A percentile compares a stretch with the other conserved stretches of the same genome.
Conservation (phyloP, 2,113 vertebrate genomes). For the Hydrolagus affinis region DNA sequence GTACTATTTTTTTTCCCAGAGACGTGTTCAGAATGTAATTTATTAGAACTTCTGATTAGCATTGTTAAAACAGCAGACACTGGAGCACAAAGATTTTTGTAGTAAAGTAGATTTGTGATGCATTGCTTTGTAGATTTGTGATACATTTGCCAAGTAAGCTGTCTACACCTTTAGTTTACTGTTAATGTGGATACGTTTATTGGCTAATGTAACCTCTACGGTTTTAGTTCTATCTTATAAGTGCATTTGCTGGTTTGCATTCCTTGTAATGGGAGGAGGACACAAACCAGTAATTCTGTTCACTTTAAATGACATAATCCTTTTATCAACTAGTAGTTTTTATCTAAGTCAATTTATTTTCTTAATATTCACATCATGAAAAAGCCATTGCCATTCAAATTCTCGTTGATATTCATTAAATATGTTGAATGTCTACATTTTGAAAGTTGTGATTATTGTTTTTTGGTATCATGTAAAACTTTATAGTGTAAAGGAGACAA, state of each 20-base stretch:
- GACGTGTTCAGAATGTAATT: background rate
- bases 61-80: background rate
- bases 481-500: constrained; percentile 26
- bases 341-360: constrained; percentile 29
- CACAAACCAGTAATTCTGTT: background rate
- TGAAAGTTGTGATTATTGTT: constrained; percentile 28
- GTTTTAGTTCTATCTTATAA: constrained; percentile 18
- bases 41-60: background rate
- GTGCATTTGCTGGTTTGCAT: constrained; percentile 23
- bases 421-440: constrained; percentile 19
- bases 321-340: constrained; percentile 25
- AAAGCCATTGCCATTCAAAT: constrained; percentile 16
- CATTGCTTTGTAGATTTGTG: constrained; percentile 5
- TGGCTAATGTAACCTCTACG: background rate
- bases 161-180: constrained; percentile 18
- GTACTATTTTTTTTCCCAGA: background rate
- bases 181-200: constrained; percentile 19
- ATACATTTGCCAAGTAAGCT: constrained; percentile 24
- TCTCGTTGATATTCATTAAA: constrained; percentile 11
- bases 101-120: background rate
- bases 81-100: background rate
- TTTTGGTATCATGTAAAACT: constrained; percentile 32
- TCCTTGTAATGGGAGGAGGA: background rate
- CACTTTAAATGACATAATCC: constrained; percentile 20
- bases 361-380: constrained; percentile 20